Evolutionary conservation across 2,797 vertebrate genomes (phyloP).

Genomic region (Danio tinwini): DNA sequence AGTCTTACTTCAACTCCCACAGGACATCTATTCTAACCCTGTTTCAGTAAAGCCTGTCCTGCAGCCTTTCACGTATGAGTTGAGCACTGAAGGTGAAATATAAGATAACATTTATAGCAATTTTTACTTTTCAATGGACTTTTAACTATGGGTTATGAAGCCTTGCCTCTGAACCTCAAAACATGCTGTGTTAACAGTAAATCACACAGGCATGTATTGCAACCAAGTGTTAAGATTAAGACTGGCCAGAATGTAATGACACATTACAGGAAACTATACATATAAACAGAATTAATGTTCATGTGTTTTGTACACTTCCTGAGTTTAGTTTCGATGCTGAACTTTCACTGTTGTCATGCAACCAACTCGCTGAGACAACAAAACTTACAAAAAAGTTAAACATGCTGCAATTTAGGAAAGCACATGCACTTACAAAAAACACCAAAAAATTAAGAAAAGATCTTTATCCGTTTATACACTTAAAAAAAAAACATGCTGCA

Average conservation of each 20-base stretch:
- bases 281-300: neutral
- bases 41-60: neutral
- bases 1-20: neutral
- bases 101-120: neutral
- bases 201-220: neutral
- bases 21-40: neutral
- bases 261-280: neutral
- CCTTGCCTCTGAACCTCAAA: neutral
- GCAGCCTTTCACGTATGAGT: neutral
- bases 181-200: neutral
- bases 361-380: too few species aligned
- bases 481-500: too few species aligned
- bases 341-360: neutral
- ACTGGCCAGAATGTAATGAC: neutral
- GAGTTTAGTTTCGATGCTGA: conserved; percentile 13
- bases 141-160: neutral
- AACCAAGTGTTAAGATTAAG: neutral
- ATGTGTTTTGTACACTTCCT: neutral
- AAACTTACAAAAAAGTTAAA: too few species aligned
- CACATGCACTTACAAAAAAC: too few species aligned
- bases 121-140: neutral
- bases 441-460: too few species aligned
- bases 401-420: too few species aligned
- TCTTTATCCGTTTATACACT: too few species aligned
- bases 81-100: conserved; percentile 2